These are phyloP conservation scores for Dorcus parallelipipedus DNA, from an alignment of 2,888 invertebrate species.

Conservation along the genomic window DNA sequence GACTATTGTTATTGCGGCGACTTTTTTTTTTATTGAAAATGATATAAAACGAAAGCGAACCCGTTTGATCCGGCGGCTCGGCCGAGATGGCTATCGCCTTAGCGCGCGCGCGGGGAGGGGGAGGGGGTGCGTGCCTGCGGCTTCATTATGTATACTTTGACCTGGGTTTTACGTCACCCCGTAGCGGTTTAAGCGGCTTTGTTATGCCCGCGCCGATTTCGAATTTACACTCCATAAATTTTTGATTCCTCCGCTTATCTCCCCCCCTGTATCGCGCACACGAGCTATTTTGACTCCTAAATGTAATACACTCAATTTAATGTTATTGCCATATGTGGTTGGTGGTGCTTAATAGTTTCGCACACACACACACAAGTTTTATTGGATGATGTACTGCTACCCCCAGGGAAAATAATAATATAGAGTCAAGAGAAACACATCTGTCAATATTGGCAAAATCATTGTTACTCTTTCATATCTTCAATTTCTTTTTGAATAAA, in stretches of 20 bases:
- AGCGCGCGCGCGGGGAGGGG: background rate
- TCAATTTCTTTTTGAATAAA: no score
- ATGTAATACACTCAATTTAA: constrained; percentile 14
- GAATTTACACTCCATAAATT: constrained; percentile 34
- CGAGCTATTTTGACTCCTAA: constrained; percentile 7
- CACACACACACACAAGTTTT: no score
- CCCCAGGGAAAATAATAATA: no score
- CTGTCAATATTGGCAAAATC: no score
- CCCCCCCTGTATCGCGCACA: constrained; percentile 5
- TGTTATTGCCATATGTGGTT: constrained; percentile 10
- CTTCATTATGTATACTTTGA: constrained; percentile 33
- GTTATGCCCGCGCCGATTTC: constrained; percentile 28
- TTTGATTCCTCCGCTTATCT: constrained; percentile 30
- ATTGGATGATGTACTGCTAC: no score
- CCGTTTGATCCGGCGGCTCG: constrained; percentile 10
- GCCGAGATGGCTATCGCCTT: constrained; percentile 11
- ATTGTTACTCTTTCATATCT: no score
- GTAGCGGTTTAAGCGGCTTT: constrained; percentile 30
- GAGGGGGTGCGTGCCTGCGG: constrained; percentile 8
- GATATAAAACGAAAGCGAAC: constrained; percentile 14
- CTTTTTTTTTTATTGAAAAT: constrained; percentile 13
- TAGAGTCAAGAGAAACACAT: no score
- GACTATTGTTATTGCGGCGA: background rate
- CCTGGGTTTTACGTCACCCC: constrained; percentile 26
- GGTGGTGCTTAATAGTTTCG: no score